Base-by-base conservation (phyloP, 1,140 invertebrate genomes). In the Atta colombica region DNA sequence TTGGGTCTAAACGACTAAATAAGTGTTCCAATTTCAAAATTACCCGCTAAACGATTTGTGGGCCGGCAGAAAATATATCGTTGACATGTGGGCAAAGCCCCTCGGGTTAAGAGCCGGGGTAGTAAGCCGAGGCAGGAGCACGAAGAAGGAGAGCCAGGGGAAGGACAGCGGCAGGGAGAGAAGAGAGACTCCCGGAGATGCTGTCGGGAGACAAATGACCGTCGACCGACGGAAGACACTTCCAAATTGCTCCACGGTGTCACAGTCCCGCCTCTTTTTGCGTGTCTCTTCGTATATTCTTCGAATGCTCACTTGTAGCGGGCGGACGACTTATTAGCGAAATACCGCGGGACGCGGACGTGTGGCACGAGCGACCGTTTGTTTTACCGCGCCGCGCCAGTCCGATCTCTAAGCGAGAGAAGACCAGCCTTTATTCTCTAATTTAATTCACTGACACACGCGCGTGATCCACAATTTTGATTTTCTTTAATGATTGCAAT, bases 21-120 rank as follows among this genome's bases (percentile, higher is more conserved):
- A 95, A 95, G 94, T 95, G 94, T 95, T 95, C 94, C 94, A 94
- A 95, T 95, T 95, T 94, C 94, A 94, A 94, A 95, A 95, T 95
- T 94, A 93, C 93, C 92, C 93, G 93, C 94, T 94, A 94, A 95
- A 94, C 94, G 94, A 95, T 95, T 95, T 94, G 95, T 94, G 92
- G 92, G 92, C 92, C 91, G 93, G 93, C 93, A 93, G 94, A 94
- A 94, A 94, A 95, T 94, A 94, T 94, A 95, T 94, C 94, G 95
- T 94, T 94, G 94, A 95, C 94, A 95, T 94, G 94, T 95, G 94
- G 92, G 88, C 89, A 93, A 92, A 94, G 90, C 85, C 90, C 89
- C 87, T 86, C 88, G 88, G 91, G 92, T 86, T 88, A 68, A 84
- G 69, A 74, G 80, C 80, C 80, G 65, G 77, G 77, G 69, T 74